phyloP scores from a whole-genome alignment of 2,797 vertebrate species.

The Esox lucius region DNA sequence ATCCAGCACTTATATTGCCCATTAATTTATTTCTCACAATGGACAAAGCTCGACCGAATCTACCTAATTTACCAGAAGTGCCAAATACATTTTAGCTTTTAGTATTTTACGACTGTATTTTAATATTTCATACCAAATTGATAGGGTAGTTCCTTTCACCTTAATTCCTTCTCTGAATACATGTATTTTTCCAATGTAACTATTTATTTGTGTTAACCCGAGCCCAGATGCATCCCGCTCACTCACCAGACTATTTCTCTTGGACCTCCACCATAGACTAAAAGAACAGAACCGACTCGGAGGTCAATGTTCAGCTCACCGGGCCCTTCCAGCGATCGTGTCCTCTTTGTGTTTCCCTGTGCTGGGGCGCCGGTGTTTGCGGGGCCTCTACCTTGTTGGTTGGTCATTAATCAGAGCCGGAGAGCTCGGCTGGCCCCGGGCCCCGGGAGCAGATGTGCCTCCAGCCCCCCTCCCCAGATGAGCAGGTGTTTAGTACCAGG shows the following conservation, averaged over 20 bases:
- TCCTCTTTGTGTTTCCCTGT: no score
- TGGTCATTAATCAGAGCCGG: conserved; percentile 43
- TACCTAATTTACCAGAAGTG: not conserved
- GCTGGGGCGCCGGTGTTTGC: no score
- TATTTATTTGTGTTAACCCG: no score
- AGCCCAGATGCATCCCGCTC: no score
- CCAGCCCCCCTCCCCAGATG: not conserved
- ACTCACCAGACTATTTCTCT: no score
- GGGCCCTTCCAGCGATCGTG: no score
- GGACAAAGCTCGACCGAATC: no score
- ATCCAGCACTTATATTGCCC: no score
- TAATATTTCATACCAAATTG: not conserved
- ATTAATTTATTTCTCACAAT: no score
- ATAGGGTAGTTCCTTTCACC: not conserved
- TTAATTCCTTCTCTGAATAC: not conserved
- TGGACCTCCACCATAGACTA: no score
- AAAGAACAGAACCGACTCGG: no score
- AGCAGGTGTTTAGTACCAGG: conserved; percentile 22
- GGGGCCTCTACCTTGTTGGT: conserved; percentile 21
- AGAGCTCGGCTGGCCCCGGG: conserved; percentile 8
- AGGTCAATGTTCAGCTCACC: no score
- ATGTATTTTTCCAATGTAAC: not conserved
- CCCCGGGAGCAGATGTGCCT: conserved; percentile 20
- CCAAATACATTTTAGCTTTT: not conserved
- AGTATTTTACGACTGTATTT: not conserved